phyloP scores from a whole-genome alignment of 2,888 invertebrate genomes.

The Cryptophagus acutangulus region DNA sequence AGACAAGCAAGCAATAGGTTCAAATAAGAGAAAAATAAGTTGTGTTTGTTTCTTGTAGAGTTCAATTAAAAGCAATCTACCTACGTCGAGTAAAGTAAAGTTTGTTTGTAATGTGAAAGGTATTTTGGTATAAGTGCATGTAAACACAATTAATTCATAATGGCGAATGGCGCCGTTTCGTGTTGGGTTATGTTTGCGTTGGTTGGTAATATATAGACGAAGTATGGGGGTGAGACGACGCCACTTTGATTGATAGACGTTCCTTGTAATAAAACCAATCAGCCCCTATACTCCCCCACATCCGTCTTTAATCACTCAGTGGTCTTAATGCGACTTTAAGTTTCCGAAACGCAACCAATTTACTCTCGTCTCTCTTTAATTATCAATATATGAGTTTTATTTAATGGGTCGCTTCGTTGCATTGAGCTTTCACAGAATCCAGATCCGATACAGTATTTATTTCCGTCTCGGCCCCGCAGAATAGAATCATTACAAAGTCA shows the following conservation, averaged over 20 bases:
- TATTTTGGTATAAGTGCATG: conserved; percentile 35
- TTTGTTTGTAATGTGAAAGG: conserved; percentile 26
- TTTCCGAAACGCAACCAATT: conserved; percentile 14
- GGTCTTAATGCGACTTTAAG: conserved; percentile 22
- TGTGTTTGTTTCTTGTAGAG: no score
- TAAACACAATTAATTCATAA: conserved; percentile 39
- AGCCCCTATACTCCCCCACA: conserved; percentile 25
- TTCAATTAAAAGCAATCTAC: conserved; percentile 17
- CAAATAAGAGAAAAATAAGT: no score
- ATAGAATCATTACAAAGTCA: no score
- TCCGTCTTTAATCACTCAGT: conserved; percentile 35
- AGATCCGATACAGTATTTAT: no score
- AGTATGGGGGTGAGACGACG: conserved; percentile 21
- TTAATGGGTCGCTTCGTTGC: conserved; percentile 3
- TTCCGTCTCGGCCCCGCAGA: no score
- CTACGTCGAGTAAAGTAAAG: conserved; percentile 31
- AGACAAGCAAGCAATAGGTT: no score
- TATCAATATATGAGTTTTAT: conserved; percentile 23
- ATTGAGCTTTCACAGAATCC: no score
- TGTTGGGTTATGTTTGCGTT: conserved; percentile 30
- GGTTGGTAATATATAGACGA: conserved; percentile 20
- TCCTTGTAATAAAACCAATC: conserved; percentile 37
- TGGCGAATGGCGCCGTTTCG: conserved; percentile 27
- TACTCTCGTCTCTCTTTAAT: conserved; percentile 18
- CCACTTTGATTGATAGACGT: conserved; percentile 37